These are phyloP conservation scores for Trachemys scripta DNA, from an alignment of 2,113 vertebrate genomes.

Conservation along the genomic window DNA sequence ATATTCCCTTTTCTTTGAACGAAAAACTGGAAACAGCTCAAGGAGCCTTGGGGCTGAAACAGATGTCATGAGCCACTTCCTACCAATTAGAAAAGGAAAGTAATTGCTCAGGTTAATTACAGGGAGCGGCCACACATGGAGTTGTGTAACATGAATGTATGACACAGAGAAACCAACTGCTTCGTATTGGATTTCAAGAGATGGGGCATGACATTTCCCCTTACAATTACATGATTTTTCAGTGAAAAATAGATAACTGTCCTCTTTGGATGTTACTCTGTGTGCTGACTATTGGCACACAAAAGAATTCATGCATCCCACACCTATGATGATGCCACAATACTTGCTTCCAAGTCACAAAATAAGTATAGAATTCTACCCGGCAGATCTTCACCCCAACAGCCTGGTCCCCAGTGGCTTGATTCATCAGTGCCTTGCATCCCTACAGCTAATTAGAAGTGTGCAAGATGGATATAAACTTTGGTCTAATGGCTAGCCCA, in stretches of 20 bases:
- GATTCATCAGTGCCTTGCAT: background rate
- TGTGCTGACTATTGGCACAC: background rate
- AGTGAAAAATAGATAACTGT: background rate
- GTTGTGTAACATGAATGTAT: constrained; percentile 54
- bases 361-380: rapidly evolving
- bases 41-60: constrained; percentile 69
- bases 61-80: constrained; percentile 79
- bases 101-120: constrained; percentile 78
- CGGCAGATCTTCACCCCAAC: rapidly evolving
- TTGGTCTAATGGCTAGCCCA: background rate
- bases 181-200: constrained; percentile 72
- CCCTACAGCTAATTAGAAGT: constrained; percentile 62
- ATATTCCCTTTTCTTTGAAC: constrained; percentile 34
- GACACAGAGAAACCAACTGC: constrained; percentile 64
- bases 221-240: constrained; percentile 57
- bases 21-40: constrained; percentile 28
- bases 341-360: background rate
- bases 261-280: background rate
- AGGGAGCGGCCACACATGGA: constrained; percentile 77
- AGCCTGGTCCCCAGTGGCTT: background rate
- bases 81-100: constrained; percentile 83
- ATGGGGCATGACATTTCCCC: constrained; percentile 67
- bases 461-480: constrained; percentile 28
- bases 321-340: background rate
- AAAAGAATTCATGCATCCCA: background rate